These are phyloP conservation scores for Peromyscus attwateri DNA, from an alignment of 2,797 vertebrate species.

Conservation along the genomic window DNA sequence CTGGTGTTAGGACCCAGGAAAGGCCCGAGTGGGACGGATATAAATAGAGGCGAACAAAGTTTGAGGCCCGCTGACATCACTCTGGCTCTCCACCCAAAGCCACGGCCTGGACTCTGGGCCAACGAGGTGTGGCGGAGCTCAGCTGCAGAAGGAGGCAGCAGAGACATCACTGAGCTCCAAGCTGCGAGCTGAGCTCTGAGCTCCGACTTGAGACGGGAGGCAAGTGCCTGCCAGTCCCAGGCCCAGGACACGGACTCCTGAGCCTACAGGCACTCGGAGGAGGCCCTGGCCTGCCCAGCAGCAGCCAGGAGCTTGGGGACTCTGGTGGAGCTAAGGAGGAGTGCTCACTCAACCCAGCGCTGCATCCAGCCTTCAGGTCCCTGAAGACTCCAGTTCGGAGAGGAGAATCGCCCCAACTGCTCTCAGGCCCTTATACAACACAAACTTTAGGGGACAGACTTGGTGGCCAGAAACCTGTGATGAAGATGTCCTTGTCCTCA, in stretches of 20 bases:
- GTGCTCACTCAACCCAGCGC: too few species aligned
- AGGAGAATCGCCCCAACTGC: neutral
- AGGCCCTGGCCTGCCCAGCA: neutral
- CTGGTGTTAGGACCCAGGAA: conserved; percentile 88
- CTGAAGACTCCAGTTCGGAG: conserved; percentile 57
- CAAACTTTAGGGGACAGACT: neutral
- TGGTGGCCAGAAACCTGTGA: neutral
- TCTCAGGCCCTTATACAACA: neutral
- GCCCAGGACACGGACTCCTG: neutral
- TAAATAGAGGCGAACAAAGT: conserved; percentile 88
- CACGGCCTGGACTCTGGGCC: conserved; percentile 75
- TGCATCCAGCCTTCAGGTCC: neutral
- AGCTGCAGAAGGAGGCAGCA: neutral
- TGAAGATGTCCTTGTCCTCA: conserved; percentile 65
- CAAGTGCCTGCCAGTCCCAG: neutral
- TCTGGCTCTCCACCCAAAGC: conserved; percentile 89
- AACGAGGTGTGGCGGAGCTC: conserved; percentile 73
- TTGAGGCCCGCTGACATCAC: conserved; percentile 91
- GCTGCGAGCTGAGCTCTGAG: neutral
- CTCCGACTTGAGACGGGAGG: neutral
- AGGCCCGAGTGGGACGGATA: conserved; percentile 81
- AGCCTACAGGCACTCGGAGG: neutral
- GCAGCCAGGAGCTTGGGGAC: neutral
- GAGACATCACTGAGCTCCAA: neutral
- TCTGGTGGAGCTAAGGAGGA: neutral